These are phyloP conservation scores for Bombus polaris DNA, from an alignment of 1,140 invertebrate species.

Conservation along the genomic window DNA sequence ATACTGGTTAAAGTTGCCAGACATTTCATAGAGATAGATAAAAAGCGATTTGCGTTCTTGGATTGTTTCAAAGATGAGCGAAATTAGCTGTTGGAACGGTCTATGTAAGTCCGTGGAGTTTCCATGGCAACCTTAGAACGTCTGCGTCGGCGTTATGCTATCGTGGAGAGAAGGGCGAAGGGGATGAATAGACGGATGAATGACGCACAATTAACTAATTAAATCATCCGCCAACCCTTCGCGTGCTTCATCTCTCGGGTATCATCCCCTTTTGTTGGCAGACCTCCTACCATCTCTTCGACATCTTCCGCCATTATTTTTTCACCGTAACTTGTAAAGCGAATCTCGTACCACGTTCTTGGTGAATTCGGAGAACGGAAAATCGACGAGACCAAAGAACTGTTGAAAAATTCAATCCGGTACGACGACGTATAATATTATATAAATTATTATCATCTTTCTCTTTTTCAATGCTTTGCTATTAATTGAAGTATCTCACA, in stretches of 20 bases:
- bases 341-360: neutral
- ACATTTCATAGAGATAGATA: neutral
- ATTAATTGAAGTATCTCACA: neutral
- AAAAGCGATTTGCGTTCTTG: constrained; percentile 44
- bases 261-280: constrained; percentile 80
- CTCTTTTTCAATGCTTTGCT: neutral
- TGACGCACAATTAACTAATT: constrained; percentile 83
- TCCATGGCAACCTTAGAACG: constrained; percentile 78
- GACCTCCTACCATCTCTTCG: constrained; percentile 74
- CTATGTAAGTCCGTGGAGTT: constrained; percentile 71
- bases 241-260: constrained; percentile 77
- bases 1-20: neutral
- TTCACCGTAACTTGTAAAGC: constrained; percentile 36
- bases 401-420: neutral
- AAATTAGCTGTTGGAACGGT: constrained; percentile 61
- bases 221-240: constrained; percentile 81
- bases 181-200: constrained; percentile 83
- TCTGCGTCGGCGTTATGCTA: constrained; percentile 65
- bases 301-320: constrained; percentile 73
- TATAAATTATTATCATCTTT: neutral
- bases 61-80: constrained; percentile 48
- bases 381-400: no score
- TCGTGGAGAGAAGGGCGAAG: constrained; percentile 66
- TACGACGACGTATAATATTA: neutral
- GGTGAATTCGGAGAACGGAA: neutral